Evolutionary conservation across 2,797 vertebrate species (phyloP), one percentile per base, ranked within the genome.

Genomic region (Brachymystax lenok): DNA sequence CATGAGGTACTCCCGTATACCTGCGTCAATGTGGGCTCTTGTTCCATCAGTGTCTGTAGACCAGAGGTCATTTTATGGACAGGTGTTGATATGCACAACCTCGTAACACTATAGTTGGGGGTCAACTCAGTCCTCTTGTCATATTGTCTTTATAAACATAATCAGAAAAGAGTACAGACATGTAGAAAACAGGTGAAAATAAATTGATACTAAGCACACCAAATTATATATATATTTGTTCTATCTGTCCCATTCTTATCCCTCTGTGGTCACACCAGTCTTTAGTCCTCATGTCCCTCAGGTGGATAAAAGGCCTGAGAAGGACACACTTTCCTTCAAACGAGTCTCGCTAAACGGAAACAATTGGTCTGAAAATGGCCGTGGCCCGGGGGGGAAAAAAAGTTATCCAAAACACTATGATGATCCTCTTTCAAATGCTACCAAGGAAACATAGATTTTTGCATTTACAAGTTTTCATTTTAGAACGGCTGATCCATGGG

Each of bases 381-480:
- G 27, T 28, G 56, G 24, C 40, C 12, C 21, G 74, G 46, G 78
- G 74, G 14, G 1, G 5, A 64, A 66, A 73, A 75, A 82, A 52
- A 51, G 51, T 33, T 33, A 33, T 33, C 33, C 33, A 73, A 75
- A 83, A 52, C 78, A 79, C 69, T 35, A 46, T 46, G 69, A 77
- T 79, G 69, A 76, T 70, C 66, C 69, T 80, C 33, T 51, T 71
- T 76, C 50, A 75, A 75, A 82, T 80, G 76, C 76, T 76, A 73
- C 74, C 33, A 77, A 77, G 79, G 40, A 85, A 85, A 82, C 68
- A 74, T 40, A 59, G 51, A 79, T 70, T 69, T 77, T 74, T 82
- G 79, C 74, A 85, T 85, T 77, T 74, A 73, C 73, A 80, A 64
- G 71, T 80, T 71, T 59, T 73, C 50, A 74, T 33, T 75, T 70